A percentile compares a stretch with the other conserved stretches of the same genome.
phyloP scores from a whole-genome alignment of 30 jellyfish, hydroid and myxozoan species.

The Pelagia noctiluca region DNA sequence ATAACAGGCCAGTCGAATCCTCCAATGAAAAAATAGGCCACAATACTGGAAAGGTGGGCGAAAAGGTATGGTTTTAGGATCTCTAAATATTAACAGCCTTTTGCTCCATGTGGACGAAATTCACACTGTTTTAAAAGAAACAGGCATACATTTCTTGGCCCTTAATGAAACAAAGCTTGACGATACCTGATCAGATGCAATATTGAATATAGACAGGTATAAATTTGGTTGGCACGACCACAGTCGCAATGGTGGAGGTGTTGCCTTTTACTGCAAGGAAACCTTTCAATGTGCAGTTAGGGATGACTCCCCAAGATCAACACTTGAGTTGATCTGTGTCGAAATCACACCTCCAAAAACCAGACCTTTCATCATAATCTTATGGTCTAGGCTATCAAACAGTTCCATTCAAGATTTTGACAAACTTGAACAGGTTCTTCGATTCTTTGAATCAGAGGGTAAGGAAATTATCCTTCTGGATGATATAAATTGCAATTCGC shows the following conservation, averaged over 20 bases:
- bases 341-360: not conserved
- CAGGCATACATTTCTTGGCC: too few species aligned
- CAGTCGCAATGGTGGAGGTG: slow-evolving; percentile 2
- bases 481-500: not conserved
- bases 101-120: too few species aligned
- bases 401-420: not conserved
- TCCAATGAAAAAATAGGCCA: not conserved
- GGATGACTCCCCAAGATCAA: slow-evolving; percentile 1
- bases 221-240: too few species aligned
- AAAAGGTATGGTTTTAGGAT: too few species aligned
- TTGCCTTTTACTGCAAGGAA: not conserved
- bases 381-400: not conserved
- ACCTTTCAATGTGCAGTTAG: not conserved
- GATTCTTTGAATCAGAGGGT: too few species aligned
- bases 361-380: not conserved
- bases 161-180: too few species aligned
- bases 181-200: too few species aligned
- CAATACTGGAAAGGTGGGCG: too few species aligned
- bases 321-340: not conserved
- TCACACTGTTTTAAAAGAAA: too few species aligned
- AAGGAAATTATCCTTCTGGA: not conserved
- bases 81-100: too few species aligned
- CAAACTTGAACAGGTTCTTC: not conserved
- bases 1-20: not conserved
- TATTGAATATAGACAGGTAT: too few species aligned